phyloP scores from a whole-genome alignment of 2,888 invertebrate genomes.

The Labia minor region DNA sequence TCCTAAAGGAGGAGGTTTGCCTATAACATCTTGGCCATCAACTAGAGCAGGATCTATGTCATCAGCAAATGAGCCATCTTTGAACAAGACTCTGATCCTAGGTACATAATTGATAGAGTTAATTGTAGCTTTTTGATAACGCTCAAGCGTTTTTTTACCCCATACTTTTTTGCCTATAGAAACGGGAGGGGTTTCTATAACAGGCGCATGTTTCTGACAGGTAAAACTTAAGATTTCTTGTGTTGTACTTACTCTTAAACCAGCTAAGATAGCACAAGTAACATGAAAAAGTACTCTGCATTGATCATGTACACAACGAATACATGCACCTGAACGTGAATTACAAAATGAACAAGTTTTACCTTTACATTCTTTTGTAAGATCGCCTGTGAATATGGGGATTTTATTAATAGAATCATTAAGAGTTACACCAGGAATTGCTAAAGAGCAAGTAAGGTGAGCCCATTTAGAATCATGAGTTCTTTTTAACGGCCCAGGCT shows the following conservation, averaged over 20 bases:
- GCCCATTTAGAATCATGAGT: conserved; percentile 52
- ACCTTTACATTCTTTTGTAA: conserved; percentile 27
- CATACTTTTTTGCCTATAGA: conserved; percentile 40
- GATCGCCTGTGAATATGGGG: conserved; percentile 29
- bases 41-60: conserved; percentile 39
- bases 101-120: conserved; percentile 38
- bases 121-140: conserved; percentile 47
- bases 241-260: conserved; percentile 36
- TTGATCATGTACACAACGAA: conserved; percentile 38
- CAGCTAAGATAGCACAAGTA: conserved; percentile 47
- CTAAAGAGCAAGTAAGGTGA: conserved; percentile 53
- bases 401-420: conserved; percentile 40
- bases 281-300: conserved; percentile 46
- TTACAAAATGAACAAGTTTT: conserved; percentile 30
- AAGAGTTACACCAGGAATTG: conserved; percentile 51
- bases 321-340: conserved; percentile 35
- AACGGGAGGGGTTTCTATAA: conserved; percentile 29
- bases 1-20: background rate
- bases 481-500: conserved; percentile 53
- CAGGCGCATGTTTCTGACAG: background rate
- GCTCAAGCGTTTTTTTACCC: conserved; percentile 49
- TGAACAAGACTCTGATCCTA: conserved; percentile 50
- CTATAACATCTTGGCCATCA: background rate
- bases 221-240: background rate
- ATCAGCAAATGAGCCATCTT: conserved; percentile 48